Evolutionary conservation across 2,888 invertebrate genomes (phyloP).

Genomic region (Flexamia atlantica): DNA sequence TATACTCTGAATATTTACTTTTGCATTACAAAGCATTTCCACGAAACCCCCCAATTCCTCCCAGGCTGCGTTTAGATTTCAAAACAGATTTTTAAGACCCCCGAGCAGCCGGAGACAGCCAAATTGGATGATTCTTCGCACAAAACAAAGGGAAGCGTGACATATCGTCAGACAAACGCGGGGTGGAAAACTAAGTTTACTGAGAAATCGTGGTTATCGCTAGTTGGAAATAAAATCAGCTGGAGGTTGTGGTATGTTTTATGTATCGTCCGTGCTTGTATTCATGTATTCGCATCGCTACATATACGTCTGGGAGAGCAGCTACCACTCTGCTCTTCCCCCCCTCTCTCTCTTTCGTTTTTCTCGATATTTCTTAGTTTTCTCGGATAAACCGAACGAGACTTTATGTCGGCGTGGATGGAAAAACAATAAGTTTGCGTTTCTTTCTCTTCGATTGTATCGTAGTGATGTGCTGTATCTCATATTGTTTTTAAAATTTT

Average conservation of each 20-base stretch:
- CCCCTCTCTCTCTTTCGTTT: neutral
- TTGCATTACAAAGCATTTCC: too few relatives aligned
- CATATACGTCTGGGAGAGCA: neutral
- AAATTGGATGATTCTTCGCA: slow-evolving; percentile 53
- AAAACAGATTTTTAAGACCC: too few relatives aligned
- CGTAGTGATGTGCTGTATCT: too few relatives aligned
- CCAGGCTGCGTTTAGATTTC: neutral
- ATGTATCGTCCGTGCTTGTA: slow-evolving; percentile 44
- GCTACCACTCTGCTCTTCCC: slow-evolving; percentile 1
- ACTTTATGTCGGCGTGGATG: neutral
- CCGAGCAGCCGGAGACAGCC: neutral
- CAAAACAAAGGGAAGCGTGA: slow-evolving; percentile 49
- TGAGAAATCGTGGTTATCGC: slow-evolving; percentile 43
- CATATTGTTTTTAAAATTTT: too few relatives aligned
- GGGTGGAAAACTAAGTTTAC: slow-evolving; percentile 52
- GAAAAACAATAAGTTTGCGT: too few relatives aligned
- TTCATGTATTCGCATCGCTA: slow-evolving; percentile 48
- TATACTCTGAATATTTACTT: too few relatives aligned
- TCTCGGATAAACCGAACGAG: neutral
- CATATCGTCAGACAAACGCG: slow-evolving; percentile 27
- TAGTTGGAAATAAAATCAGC: slow-evolving; percentile 53
- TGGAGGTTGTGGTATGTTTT: slow-evolving; percentile 48
- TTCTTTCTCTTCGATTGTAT: too few relatives aligned
- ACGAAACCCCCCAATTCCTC: too few relatives aligned
- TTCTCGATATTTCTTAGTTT: slow-evolving; percentile 1